Conservation (phyloP, 2,888 invertebrate species). For the Incurvaria masculella region DNA sequence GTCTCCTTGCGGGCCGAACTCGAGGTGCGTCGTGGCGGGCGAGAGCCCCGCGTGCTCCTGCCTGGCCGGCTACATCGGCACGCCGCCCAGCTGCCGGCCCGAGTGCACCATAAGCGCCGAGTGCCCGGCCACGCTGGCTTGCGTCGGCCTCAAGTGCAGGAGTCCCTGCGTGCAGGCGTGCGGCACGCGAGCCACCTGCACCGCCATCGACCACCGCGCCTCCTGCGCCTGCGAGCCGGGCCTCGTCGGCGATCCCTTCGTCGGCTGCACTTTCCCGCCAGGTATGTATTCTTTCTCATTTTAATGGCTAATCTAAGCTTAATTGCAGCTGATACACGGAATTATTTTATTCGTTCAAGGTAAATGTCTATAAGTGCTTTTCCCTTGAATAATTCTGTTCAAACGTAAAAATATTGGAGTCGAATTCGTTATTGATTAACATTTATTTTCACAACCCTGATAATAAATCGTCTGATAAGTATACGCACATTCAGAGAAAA, state of each 20-base stretch:
- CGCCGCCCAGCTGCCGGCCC: slow-evolving; percentile 65
- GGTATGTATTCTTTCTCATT: slow-evolving; percentile 25
- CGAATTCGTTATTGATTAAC: no score
- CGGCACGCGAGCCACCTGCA: slow-evolving; percentile 55
- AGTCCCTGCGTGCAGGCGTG: slow-evolving; percentile 69
- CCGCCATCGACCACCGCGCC: slow-evolving; percentile 62
- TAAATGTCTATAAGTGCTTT: slow-evolving; percentile 1
- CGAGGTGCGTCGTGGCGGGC: slow-evolving; percentile 59
- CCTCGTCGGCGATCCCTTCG: slow-evolving; percentile 63
- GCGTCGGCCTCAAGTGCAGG: slow-evolving; percentile 60
- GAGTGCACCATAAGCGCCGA: slow-evolving; percentile 68
- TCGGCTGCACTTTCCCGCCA: slow-evolving; percentile 44
- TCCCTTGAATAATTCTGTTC: background rate
- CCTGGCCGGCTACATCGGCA: slow-evolving; percentile 59
- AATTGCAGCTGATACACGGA: no score
- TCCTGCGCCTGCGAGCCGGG: slow-evolving; percentile 61
- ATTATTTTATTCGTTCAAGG: background rate
- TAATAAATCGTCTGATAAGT: no score
- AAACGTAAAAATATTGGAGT: no score
- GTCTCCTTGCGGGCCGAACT: slow-evolving; percentile 66
- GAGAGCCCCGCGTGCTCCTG: slow-evolving; percentile 63
- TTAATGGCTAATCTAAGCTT: background rate
- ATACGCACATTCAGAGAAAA: no score
- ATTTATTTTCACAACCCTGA: no score
- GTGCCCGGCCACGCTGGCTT: slow-evolving; percentile 63